Percentiles rank a stretch among this genome's conserved stretches.
Conservation (phyloP, 1,140 invertebrate genomes). For the Hyphantria cunea region DNA sequence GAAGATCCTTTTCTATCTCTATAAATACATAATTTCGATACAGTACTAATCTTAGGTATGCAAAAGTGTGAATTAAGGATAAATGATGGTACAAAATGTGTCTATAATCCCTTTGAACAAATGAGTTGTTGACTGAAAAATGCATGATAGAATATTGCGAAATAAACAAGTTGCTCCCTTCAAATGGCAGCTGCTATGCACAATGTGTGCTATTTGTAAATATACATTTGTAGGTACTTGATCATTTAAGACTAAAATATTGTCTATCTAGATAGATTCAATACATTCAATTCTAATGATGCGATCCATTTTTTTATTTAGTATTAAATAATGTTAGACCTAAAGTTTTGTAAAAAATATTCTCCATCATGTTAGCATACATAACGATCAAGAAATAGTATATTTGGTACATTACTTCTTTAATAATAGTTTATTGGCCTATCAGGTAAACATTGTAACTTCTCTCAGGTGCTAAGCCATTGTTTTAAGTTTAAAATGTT, state of each 20-base stretch:
- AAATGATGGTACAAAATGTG: constrained; percentile 76
- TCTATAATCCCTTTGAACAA: constrained; percentile 67
- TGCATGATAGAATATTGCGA: constrained; percentile 38
- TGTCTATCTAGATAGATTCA: constrained; percentile 24
- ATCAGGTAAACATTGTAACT: constrained; percentile 33
- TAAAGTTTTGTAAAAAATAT: constrained; percentile 1
- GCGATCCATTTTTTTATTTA: constrained; percentile 12
- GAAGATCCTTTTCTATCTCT: constrained; percentile 62
- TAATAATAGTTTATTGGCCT: constrained; percentile 10
- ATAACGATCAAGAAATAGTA: background rate
- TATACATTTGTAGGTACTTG: constrained; percentile 71
- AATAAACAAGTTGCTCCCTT: constrained; percentile 59
- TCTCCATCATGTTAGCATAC: background rate
- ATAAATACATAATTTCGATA: constrained; percentile 32
- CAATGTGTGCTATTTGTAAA: constrained; percentile 72
- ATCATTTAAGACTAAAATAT: constrained; percentile 41
- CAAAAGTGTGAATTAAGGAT: constrained; percentile 37
- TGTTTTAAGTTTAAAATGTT: constrained; percentile 46
- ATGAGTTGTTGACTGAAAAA: constrained; percentile 50
- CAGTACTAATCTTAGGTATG: constrained; percentile 46
- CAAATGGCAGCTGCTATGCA: constrained; percentile 70
- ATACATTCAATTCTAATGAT: constrained; percentile 20
- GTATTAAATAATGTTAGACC: too few relatives aligned
- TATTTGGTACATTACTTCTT: constrained; percentile 1
- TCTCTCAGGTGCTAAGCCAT: constrained; percentile 54